phyloP scores from a whole-genome alignment of 2,113 vertebrate species.

The Mohoua ochrocephala region DNA sequence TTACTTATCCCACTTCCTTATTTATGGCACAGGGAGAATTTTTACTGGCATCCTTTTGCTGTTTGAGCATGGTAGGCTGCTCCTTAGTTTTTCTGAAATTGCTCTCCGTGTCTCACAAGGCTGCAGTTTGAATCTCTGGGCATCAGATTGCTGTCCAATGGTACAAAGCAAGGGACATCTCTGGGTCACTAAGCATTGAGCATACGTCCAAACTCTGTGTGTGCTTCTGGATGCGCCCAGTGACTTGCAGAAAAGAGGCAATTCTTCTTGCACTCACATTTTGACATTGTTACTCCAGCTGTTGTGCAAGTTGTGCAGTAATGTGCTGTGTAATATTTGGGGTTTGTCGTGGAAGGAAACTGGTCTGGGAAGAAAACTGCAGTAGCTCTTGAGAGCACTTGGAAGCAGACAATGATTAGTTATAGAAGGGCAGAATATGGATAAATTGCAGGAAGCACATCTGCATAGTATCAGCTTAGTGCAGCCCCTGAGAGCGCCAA shows the following conservation, averaged over 20 bases:
- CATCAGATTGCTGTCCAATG: rapidly evolving
- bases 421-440: neutral
- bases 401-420: neutral
- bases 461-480: neutral
- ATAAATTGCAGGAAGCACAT: neutral
- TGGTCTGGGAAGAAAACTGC: neutral
- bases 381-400: neutral
- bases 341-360: neutral
- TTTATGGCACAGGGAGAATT: neutral
- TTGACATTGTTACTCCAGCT: neutral
- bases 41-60: neutral
- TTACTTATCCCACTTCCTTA: neutral
- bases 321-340: neutral
- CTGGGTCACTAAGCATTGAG: neutral
- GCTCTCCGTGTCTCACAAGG: neutral
- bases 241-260: neutral
- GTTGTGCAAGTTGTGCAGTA: neutral
- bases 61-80: neutral
- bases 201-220: rapidly evolving
- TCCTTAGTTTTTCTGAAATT: neutral
- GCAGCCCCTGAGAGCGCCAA: rapidly evolving
- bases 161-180: neutral
- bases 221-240: neutral
- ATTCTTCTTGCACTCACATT: neutral
- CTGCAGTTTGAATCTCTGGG: neutral